Evolutionary conservation across 2,888 invertebrate species (phyloP).

Genomic region (Carabus problematicus): DNA sequence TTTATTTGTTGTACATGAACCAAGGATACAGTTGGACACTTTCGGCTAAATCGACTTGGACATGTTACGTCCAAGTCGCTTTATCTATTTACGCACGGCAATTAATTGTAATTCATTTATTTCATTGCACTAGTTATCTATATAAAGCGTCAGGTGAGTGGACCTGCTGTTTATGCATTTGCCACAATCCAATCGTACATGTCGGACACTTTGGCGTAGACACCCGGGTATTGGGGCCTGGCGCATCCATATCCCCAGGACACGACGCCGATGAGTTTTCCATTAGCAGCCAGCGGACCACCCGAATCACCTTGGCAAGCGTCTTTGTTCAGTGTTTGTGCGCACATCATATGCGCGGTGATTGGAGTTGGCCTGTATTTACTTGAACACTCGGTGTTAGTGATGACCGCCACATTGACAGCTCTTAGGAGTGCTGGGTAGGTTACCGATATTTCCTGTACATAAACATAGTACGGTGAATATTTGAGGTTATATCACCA

Average conservation of each 20-base stretch:
- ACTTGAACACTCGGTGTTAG: not conserved
- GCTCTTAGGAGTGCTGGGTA: not conserved
- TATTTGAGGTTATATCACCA: too few relatives aligned
- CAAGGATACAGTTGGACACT: too few relatives aligned
- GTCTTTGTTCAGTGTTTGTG: not conserved
- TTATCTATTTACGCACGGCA: too few relatives aligned
- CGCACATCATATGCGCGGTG: not conserved
- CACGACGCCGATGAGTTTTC: slow-evolving; percentile 2
- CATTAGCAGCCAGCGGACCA: slow-evolving; percentile 1
- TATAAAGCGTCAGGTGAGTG: too few relatives aligned
- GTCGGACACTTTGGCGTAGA: not conserved
- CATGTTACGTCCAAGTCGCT: too few relatives aligned
- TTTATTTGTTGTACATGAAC: too few relatives aligned
- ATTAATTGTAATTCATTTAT: too few relatives aligned
- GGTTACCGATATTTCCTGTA: not conserved
- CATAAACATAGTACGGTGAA: not conserved
- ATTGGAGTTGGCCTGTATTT: not conserved
- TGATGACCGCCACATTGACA: slow-evolving; percentile 7
- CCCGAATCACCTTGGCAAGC: slow-evolving; percentile 9
- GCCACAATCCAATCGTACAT: not conserved
- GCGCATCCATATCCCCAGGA: slow-evolving; percentile 8
- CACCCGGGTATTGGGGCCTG: not conserved
- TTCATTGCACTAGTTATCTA: too few relatives aligned
- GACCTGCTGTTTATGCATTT: not conserved
- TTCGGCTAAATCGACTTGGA: too few relatives aligned